phyloP scores from a whole-genome alignment of 2,113 vertebrate genomes.

The Bucco capensis region DNA sequence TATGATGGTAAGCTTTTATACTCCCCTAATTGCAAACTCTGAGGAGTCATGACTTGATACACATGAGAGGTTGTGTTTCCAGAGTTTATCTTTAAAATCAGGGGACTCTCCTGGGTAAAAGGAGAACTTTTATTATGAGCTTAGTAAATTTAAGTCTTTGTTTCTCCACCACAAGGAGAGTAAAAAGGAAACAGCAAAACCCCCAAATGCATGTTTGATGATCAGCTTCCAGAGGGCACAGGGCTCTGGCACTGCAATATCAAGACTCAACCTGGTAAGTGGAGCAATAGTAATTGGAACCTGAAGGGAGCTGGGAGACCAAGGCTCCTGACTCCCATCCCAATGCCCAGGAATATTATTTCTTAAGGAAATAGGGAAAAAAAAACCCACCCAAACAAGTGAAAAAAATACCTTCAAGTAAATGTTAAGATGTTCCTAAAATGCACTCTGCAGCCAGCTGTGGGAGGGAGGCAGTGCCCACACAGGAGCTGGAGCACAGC shows the following conservation, averaged over 20 bases:
- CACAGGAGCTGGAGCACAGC: neutral
- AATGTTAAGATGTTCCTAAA: rapidly evolving
- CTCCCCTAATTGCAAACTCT: neutral
- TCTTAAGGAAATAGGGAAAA: too few species aligned
- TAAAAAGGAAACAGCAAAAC: neutral
- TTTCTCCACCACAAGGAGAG: neutral
- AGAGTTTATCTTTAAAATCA: neutral
- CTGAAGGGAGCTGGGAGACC: neutral
- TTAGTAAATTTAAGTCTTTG: neutral
- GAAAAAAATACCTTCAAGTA: neutral
- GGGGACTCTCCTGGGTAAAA: neutral
- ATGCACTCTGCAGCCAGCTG: rapidly evolving
- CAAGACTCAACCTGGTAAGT: neutral
- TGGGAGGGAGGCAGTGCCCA: neutral
- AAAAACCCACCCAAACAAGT: rapidly evolving
- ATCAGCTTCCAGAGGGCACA: neutral
- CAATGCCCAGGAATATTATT: neutral
- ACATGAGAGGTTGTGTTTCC: neutral
- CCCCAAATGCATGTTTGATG: rapidly evolving
- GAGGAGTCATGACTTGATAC: neutral
- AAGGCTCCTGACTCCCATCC: rapidly evolving
- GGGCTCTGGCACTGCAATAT: neutral
- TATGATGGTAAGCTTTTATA: neutral
- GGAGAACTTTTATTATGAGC: neutral
- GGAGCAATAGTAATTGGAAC: neutral